A percentile compares a stretch with the other conserved stretches of the same genome.
phyloP scores from a whole-genome alignment of 2,797 vertebrate species.

The Australoheros facetus region DNA sequence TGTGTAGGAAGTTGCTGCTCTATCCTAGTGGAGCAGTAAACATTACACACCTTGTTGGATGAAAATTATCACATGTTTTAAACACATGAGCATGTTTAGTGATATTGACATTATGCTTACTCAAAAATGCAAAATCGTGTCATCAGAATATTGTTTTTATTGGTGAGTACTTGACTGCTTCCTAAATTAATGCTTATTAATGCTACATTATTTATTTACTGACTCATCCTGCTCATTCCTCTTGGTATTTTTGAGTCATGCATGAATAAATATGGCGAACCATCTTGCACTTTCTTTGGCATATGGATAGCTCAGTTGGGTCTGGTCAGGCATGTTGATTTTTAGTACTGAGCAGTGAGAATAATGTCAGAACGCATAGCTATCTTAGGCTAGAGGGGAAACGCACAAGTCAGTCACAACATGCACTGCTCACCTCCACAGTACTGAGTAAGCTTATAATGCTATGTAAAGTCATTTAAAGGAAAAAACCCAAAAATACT shows the following conservation, averaged over 20 bases:
- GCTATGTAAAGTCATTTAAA: neutral
- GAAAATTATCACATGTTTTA: neutral
- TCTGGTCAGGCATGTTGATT: neutral
- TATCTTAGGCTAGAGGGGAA: neutral
- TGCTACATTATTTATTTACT: neutral
- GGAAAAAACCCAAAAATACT: neutral
- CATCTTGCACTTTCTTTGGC: neutral
- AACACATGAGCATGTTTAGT: neutral
- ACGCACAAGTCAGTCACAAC: neutral
- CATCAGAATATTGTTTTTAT: neutral
- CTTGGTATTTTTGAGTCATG: neutral
- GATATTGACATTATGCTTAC: neutral
- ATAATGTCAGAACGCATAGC: neutral
- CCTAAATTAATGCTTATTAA: neutral
- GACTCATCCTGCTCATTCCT: neutral
- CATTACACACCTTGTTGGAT: neutral
- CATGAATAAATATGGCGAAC: rapidly evolving
- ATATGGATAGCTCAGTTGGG: neutral
- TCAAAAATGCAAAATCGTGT: neutral
- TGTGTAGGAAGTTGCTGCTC: neutral
- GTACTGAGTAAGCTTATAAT: rapidly evolving
- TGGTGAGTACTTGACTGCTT: neutral
- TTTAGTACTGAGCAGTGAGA: neutral
- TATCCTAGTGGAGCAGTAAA: neutral
- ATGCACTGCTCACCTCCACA: neutral